Conservation (phyloP, 2,797 vertebrate species). For the Numenius phaeopus region DNA sequence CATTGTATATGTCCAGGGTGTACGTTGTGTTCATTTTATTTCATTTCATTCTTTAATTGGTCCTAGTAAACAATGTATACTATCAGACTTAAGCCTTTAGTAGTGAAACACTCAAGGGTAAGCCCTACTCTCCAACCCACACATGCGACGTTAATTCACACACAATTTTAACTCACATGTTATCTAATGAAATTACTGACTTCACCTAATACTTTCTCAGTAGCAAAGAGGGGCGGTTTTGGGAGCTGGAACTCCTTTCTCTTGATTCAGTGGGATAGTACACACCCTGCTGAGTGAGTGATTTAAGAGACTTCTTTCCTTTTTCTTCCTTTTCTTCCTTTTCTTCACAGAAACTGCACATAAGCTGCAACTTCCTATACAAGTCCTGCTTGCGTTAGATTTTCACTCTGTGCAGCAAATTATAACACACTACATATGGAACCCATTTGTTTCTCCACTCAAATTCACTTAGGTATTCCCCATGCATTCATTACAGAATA, state of each 20-base stretch:
- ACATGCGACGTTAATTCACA: accelerated
- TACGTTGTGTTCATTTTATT: background rate
- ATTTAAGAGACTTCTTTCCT: background rate
- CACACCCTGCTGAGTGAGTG: background rate
- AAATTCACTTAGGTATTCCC: background rate
- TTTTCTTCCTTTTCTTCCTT: background rate
- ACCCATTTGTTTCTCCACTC: background rate
- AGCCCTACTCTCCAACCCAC: background rate
- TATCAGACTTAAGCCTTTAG: background rate
- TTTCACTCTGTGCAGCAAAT: background rate
- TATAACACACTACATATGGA: background rate
- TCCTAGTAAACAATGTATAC: background rate
- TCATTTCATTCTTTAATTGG: background rate
- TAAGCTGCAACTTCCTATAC: background rate
- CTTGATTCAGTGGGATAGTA: background rate
- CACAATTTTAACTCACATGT: background rate
- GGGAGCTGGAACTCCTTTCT: background rate
- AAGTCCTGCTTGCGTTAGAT: background rate
- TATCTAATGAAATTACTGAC: background rate
- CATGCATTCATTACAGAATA: background rate
- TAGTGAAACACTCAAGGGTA: background rate
- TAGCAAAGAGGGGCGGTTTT: background rate
- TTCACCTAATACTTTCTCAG: background rate
- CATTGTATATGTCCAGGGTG: background rate
- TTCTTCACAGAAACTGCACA: accelerated